Evolutionary conservation across 1,140 invertebrate genomes (phyloP), one percentile per base, ranked within the genome.

Genomic region (Papilio aristodemus): DNA sequence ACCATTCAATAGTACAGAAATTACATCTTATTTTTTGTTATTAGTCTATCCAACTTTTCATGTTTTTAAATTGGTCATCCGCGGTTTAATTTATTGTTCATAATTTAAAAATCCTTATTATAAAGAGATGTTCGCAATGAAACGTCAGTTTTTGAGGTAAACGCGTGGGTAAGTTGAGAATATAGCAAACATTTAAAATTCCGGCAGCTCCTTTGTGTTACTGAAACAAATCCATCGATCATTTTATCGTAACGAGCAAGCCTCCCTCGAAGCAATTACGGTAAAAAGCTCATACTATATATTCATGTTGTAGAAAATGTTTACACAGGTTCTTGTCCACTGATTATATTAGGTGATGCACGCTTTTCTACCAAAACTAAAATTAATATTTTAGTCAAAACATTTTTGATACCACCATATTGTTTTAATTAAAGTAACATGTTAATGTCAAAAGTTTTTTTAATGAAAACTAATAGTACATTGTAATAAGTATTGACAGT

Each of bases 111-210:
- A n/a, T n/a, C n/a, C n/a, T n/a, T n/a, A n/a, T n/a, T n/a, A n/a
- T n/a, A n/a, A n/a, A n/a, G n/a, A n/a, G n/a, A 36, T 25, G 41
- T 41, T 41, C 19, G 7, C 7, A 38, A 19, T 11, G 1, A 39
- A 22, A 41, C 38, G 25, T 13, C 14, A 14, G 13, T 8, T 11
- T 22, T 14, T 6, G 8, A 46, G 8, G 14, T 11, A 22, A 39
- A 63, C 36, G 38, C 22, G 38, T 25, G 22, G 60, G 9, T 27
- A 41, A 11, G 60, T 7, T 37, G 38, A 63, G 60, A 63, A 63
- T 63, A 63, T 27, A 63, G 60, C 13, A 63, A 66, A 66, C 14
- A 66, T 66, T 66, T 46, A n/a, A 50, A 66, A 66, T 66, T 66
- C 41, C 14, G 41, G 41, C 41, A 66, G 63, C 63, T 66, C 63